Evolutionary conservation across 2,888 invertebrate species (phyloP), one percentile per base, ranked within the genome.

Genomic region (Drosophila infuscata): DNA sequence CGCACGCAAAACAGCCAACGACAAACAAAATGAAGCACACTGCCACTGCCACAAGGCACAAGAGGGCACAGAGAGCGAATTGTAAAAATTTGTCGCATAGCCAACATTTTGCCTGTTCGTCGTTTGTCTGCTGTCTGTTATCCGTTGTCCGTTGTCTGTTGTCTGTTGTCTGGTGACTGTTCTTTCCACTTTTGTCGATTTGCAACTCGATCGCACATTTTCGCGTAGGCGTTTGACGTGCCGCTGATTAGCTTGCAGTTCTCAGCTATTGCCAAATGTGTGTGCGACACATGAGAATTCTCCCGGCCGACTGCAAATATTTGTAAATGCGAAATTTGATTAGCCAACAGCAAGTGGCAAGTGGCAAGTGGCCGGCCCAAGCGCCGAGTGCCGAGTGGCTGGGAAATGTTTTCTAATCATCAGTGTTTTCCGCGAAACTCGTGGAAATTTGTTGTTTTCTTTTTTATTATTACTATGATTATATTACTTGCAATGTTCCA

Each of bases 1-100:
- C 88, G 88, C 91, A 87, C 91, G 87, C 90, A 87, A 91, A 89
- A 90, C 91, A 70, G 68, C 68, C 82, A 71, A 88, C 80, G 77
- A 84, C 90, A 91, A 81, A 87, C 85, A 76, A 82, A 75, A 74
- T 70, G 79, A 76, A 71, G 68, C 71, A 65, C 77, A 81, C 30
- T 59, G 66, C 53, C 46, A 81, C 30, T 59, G 66, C 53, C 46
- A 69, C 62, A 62, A 62, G 48, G 48, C n/a, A 8, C 56, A 3
- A 59, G n/a, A 29, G 52, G 52, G 36, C 51, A 41, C 30, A n/a
- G 58, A 60, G 70, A 63, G 59, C 58, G 53, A 65, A 70, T 77
- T 63, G 81, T 68, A 60, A 49, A 87, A 75, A 88, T 88, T 81
- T 83, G 91, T 90, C 82, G 88, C 79, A 87, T 74, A 70, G 84